Conservation (phyloP, 2,113 vertebrate species). For the Saguinus midas region DNA sequence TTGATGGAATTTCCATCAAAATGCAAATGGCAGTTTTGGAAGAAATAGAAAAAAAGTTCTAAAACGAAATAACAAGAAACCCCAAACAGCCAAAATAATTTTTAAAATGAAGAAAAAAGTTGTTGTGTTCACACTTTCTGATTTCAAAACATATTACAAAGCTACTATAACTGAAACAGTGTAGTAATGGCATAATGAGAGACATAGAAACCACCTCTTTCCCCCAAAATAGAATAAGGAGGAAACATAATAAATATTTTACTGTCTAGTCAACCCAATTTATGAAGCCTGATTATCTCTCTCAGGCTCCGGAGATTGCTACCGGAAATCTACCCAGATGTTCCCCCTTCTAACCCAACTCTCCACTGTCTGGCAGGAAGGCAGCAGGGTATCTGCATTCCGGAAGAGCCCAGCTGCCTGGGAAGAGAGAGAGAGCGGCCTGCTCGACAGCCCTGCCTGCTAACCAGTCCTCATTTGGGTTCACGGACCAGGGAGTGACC, state of each 20-base stretch:
- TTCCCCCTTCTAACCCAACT: neutral
- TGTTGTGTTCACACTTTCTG: neutral
- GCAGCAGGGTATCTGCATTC: neutral
- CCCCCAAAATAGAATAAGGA: neutral
- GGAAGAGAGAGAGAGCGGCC: neutral
- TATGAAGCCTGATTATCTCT: slow-evolving; percentile 46
- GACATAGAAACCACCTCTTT: neutral
- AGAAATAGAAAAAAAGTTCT: neutral
- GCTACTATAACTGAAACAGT: neutral
- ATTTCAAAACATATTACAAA: neutral
- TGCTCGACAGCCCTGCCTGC: neutral
- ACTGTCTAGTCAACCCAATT: slow-evolving; percentile 48
- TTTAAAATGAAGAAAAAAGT: neutral
- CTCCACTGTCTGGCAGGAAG: neutral
- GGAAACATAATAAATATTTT: slow-evolving; percentile 65
- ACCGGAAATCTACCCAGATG: neutral
- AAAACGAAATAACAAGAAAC: neutral
- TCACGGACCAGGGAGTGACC: neutral
- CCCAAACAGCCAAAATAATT: neutral
- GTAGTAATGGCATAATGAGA: neutral
- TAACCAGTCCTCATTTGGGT: neutral
- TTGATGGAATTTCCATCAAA: neutral
- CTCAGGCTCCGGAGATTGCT: neutral
- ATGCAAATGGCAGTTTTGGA: neutral
- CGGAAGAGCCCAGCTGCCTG: neutral